Conservation (phyloP, 2,888 invertebrate species). For the Acanthosepion lycidas region DNA sequence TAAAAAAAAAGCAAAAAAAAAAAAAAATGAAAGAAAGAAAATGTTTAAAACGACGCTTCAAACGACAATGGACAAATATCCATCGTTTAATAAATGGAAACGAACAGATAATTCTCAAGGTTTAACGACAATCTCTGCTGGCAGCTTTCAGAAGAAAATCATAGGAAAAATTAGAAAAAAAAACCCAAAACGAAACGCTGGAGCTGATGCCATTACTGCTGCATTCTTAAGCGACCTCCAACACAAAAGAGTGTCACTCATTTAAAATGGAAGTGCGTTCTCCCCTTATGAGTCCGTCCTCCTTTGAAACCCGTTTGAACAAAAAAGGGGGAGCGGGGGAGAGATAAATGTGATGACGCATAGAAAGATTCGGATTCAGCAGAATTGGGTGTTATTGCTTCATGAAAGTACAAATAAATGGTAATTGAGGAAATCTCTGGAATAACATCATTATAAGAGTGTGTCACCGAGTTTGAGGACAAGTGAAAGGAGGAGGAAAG, state of each 20-base stretch:
- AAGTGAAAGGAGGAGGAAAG: not conserved
- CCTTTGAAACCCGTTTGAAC: not conserved
- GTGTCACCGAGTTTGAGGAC: not conserved
- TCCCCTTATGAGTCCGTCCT: not conserved
- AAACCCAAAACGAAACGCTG: not conserved
- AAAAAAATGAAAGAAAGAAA: not conserved
- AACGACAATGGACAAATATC: not conserved
- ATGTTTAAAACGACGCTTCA: not conserved
- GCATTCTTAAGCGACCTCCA: not conserved
- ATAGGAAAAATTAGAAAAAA: not conserved
- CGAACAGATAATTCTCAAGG: not conserved
- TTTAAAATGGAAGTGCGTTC: not conserved
- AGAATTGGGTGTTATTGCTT: not conserved
- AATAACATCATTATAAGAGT: not conserved
- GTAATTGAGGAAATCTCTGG: not conserved
- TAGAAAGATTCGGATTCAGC: not conserved
- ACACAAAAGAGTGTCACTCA: not conserved
- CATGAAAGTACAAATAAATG: not conserved
- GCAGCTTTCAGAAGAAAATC: not conserved
- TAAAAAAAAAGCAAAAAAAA: too few species aligned
- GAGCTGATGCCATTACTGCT: not conserved
- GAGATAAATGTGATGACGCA: not conserved
- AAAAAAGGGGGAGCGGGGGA: not conserved
- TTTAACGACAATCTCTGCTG: not conserved
- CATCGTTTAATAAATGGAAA: not conserved